phyloP scores from a whole-genome alignment of 2,113 vertebrate species.

The Mastomys natalensis region DNA sequence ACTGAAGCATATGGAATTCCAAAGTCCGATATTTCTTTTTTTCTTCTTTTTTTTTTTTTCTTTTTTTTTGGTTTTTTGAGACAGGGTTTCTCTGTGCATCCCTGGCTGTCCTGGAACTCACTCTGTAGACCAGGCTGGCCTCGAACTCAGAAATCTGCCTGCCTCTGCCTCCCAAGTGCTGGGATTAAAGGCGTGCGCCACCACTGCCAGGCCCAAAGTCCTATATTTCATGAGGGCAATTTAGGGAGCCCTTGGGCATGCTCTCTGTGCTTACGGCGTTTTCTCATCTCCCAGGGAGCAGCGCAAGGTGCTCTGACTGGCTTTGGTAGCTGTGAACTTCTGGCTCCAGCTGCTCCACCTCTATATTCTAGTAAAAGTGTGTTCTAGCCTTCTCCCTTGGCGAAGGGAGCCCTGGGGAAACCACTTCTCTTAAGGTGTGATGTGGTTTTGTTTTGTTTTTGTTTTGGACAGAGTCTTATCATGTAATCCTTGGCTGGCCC shows the following conservation, averaged over 20 bases:
- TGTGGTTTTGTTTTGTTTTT: background rate
- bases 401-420: background rate
- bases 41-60: no score
- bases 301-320: accelerated
- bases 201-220: no score
- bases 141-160: no score
- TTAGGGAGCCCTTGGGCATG: background rate
- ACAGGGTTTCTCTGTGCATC: no score
- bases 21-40: slow-evolving; percentile 4
- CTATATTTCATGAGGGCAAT: background rate
- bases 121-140: no score
- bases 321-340: background rate
- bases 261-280: background rate
- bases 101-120: no score
- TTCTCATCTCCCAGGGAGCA: background rate
- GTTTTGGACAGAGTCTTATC: background rate
- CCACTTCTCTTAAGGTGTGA: background rate
- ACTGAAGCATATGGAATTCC: background rate
- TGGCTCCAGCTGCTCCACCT: background rate
- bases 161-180: no score
- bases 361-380: background rate
- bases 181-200: no score
- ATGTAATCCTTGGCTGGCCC: background rate
- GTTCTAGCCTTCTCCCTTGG: background rate
- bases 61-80: no score